Conservation (phyloP, 2,113 vertebrate species). For the Xerus inauris region DNA sequence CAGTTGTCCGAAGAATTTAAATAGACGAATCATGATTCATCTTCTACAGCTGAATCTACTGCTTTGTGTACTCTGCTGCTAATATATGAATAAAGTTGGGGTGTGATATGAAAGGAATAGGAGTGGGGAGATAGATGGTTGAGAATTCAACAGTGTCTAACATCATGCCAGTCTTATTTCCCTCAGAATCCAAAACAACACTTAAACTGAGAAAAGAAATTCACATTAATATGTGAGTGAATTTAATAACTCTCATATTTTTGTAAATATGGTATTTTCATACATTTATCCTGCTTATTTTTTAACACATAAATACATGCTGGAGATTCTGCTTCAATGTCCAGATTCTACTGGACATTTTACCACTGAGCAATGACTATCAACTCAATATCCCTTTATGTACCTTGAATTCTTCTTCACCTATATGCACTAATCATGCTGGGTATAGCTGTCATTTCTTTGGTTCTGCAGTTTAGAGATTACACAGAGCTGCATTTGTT, state of each 20-base stretch:
- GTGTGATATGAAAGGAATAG: neutral
- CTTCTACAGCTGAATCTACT: neutral
- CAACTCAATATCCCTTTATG: neutral
- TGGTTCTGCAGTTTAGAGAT: neutral
- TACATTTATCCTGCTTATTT: neutral
- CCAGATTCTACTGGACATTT: too few species aligned
- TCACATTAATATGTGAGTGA: neutral
- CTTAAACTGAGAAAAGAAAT: conserved; percentile 5
- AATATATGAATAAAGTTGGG: neutral
- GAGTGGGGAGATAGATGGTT: neutral
- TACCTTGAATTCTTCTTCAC: neutral
- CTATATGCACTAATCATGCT: neutral
- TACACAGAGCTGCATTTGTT: neutral
- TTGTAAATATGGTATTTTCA: neutral
- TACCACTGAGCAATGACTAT: neutral
- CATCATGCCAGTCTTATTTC: neutral
- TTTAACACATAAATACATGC: neutral
- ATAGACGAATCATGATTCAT: neutral
- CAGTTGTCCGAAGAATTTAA: neutral
- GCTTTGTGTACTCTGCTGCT: neutral
- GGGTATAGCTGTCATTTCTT: neutral
- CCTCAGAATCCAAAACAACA: neutral
- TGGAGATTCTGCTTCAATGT: neutral
- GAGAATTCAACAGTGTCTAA: neutral
- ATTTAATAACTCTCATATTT: neutral